Percentiles rank a stretch among this genome's conserved stretches.
Conservation (phyloP, 2,888 invertebrate species). For the Cotesia congregata region DNA sequence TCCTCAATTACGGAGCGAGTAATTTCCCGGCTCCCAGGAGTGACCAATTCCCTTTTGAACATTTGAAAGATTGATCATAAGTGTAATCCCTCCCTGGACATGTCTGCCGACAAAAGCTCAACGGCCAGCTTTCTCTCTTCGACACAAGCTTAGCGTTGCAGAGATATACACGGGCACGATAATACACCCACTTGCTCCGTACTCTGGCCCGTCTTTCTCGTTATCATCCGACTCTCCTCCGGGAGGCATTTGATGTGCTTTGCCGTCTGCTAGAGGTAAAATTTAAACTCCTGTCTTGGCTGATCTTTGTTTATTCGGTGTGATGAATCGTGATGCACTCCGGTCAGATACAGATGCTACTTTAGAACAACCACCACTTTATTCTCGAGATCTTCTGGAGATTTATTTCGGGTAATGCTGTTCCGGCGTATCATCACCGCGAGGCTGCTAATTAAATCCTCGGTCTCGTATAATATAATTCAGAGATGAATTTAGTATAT, state of each 20-base stretch:
- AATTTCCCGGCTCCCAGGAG: conserved; percentile 24
- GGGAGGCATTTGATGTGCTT: conserved; percentile 3
- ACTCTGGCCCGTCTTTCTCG: too few relatives aligned
- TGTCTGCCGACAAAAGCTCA: background rate
- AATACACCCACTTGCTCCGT: too few relatives aligned
- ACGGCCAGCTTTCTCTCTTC: background rate
- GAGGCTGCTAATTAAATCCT: too few relatives aligned
- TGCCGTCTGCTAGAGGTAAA: background rate
- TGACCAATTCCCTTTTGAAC: conserved; percentile 34
- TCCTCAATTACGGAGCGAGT: conserved; percentile 37
- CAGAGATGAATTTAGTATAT: too few relatives aligned
- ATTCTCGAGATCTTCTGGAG: background rate
- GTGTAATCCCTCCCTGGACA: conserved; percentile 42
- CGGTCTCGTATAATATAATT: too few relatives aligned
- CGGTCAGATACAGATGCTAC: conserved; percentile 11
- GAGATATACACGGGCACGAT: too few relatives aligned
- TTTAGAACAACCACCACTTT: conserved; percentile 10
- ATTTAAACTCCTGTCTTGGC: conserved; percentile 17
- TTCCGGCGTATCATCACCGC: background rate
- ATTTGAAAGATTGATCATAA: conserved; percentile 48
- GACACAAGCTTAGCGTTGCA: background rate
- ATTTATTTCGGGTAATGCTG: background rate
- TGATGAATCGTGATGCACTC: conserved; percentile 21
- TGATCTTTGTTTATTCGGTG: conserved; percentile 15
- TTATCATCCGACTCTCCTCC: too few relatives aligned